Evolutionary conservation across 1,140 invertebrate species (phyloP).

Genomic region (Drosophila sp.): DNA sequence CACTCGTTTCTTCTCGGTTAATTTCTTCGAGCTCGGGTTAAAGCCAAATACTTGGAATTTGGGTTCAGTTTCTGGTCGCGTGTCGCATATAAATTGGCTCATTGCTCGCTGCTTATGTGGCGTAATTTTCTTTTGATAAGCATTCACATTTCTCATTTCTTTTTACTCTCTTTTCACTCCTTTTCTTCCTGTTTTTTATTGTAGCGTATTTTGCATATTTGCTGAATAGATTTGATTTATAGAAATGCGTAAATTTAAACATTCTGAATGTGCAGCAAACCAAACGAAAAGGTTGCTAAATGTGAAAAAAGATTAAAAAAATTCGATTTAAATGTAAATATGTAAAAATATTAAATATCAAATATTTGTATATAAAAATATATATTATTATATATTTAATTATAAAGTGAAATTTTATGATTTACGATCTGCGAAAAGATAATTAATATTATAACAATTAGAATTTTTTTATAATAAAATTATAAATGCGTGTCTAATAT

Average conservation of each 20-base stretch:
- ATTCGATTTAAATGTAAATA: no score
- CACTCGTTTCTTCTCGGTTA: conserved; percentile 39
- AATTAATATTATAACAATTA: no score
- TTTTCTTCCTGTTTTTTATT: conserved; percentile 22
- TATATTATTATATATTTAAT: no score
- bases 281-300: no score
- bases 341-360: no score
- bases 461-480: no score
- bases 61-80: conserved; percentile 44
- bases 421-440: no score
- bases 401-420: no score
- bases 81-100: conserved; percentile 80
- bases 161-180: conserved; percentile 16
- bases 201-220: conserved; percentile 20
- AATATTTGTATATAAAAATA: no score
- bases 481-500: no score
- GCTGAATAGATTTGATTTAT: conserved; percentile 15
- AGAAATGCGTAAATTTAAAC: background rate
- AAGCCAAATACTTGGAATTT: conserved; percentile 32
- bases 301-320: no score
- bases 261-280: no score
- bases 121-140: conserved; percentile 62
- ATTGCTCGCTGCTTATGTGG: conserved; percentile 50
- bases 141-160: conserved; percentile 32
- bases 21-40: conserved; percentile 36